Evolutionary conservation across 2,797 vertebrate species (phyloP).

Genomic region (Sebastolobus altivelis): DNA sequence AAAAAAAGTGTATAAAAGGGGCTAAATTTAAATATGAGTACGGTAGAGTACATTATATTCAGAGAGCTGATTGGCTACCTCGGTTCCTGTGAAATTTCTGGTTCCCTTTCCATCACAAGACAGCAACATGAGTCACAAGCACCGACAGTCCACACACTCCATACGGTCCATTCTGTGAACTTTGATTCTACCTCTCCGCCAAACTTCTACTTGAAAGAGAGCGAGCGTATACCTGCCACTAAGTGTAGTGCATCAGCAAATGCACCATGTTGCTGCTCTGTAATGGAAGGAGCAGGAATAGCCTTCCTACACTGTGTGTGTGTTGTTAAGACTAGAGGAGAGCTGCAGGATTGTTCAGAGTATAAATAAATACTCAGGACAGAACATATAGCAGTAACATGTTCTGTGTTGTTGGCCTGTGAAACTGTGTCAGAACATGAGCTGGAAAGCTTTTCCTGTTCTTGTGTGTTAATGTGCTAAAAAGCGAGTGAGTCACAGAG

Average conservation of each 20-base stretch:
- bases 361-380: constrained; percentile 29
- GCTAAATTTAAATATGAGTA: not conserved
- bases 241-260: constrained; percentile 53
- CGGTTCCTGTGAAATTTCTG: not conserved
- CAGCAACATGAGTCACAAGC: not conserved
- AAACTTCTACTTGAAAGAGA: not conserved
- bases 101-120: not conserved
- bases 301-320: constrained; percentile 12
- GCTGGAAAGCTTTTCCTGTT: not conserved
- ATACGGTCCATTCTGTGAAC: not conserved
- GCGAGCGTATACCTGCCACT: constrained; percentile 9
- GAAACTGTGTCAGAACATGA: constrained; percentile 24
- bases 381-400: constrained; percentile 17
- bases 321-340: not conserved
- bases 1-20: not conserved
- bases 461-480: not conserved
- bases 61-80: not conserved
- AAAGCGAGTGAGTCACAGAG: not conserved
- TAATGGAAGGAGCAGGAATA: constrained; percentile 68
- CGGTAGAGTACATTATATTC: not conserved
- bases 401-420: constrained; percentile 9
- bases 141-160: not conserved
- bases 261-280: constrained; percentile 37
- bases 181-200: not conserved
- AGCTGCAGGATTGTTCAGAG: not conserved